Conservation (phyloP, 2,113 vertebrate species). For the Gracilinanus agilis region DNA sequence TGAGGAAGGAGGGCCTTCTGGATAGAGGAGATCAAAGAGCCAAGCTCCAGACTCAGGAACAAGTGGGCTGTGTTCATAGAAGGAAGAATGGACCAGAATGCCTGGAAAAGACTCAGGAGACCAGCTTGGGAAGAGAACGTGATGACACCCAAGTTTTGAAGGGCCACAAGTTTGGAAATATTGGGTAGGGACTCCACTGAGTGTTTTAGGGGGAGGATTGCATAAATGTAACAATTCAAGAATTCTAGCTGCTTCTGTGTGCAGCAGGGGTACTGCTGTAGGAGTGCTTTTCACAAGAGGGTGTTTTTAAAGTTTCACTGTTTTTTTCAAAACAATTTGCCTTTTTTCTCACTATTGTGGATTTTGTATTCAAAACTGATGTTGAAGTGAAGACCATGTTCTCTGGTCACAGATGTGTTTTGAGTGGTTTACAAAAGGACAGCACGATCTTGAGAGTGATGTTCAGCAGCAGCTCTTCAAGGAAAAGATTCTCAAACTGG, state of each 20-base stretch:
- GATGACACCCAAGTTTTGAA: too few relatives aligned
- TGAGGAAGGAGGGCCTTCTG: too few relatives aligned
- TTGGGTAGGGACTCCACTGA: background rate
- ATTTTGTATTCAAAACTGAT: background rate
- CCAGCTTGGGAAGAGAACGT: too few relatives aligned
- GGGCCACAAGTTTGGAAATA: too few relatives aligned
- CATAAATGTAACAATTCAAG: background rate
- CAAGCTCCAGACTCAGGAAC: too few relatives aligned
- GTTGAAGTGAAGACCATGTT: background rate
- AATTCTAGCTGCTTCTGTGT: background rate
- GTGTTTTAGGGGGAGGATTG: background rate
- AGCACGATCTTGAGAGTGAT: slow-evolving; percentile 98
- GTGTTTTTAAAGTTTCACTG: background rate
- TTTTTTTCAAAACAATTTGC: slow-evolving; percentile 6
- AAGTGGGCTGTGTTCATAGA: too few relatives aligned
- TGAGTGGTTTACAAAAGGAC: slow-evolving; percentile 99
- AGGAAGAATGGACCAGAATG: too few relatives aligned
- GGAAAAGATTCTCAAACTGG: slow-evolving; percentile 98
- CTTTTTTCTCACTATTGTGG: background rate
- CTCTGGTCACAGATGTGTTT: slow-evolving; percentile 94
- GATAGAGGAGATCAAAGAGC: too few relatives aligned
- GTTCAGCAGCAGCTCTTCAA: slow-evolving; percentile 99
- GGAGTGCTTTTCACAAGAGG: background rate
- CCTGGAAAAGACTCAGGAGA: too few relatives aligned
- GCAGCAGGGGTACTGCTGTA: background rate